phyloP scores from a whole-genome alignment of 23 tunicate genomes.

The Trididemnum clinides region DNA sequence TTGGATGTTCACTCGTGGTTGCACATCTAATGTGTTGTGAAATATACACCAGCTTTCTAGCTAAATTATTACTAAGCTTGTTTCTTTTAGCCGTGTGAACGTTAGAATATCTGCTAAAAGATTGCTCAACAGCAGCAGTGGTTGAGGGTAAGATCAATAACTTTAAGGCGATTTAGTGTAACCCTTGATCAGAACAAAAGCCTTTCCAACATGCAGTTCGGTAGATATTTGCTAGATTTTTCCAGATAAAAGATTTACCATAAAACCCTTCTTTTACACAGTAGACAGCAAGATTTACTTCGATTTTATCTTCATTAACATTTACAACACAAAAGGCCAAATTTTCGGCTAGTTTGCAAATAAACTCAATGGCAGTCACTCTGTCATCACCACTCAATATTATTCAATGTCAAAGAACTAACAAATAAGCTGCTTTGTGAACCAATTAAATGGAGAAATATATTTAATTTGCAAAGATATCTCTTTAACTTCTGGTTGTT shows the following conservation, averaged over 20 bases:
- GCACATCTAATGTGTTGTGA: neutral
- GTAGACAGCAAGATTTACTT: neutral
- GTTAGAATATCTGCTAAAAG: neutral
- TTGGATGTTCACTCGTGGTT: neutral
- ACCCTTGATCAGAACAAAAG: neutral
- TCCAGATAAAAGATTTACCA: neutral
- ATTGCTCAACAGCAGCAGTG: neutral
- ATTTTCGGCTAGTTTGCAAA: too few species aligned
- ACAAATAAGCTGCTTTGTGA: conserved; percentile 3
- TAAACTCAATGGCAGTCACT: neutral
- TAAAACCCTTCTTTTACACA: neutral
- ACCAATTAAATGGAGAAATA: neutral
- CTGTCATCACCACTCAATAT: neutral
- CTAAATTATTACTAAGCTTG: neutral
- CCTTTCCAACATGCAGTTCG: conserved; percentile 3
- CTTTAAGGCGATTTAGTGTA: neutral
- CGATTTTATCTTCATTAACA: neutral
- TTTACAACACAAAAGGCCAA: neutral
- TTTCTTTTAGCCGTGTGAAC: neutral
- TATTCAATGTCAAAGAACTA: neutral
- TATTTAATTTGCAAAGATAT: neutral
- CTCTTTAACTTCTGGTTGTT: neutral
- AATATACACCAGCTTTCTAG: neutral
- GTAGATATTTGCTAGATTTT: neutral
- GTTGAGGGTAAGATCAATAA: neutral